Conservation (phyloP, 2,797 vertebrate genomes). For the Scyliorhinus canicula region DNA sequence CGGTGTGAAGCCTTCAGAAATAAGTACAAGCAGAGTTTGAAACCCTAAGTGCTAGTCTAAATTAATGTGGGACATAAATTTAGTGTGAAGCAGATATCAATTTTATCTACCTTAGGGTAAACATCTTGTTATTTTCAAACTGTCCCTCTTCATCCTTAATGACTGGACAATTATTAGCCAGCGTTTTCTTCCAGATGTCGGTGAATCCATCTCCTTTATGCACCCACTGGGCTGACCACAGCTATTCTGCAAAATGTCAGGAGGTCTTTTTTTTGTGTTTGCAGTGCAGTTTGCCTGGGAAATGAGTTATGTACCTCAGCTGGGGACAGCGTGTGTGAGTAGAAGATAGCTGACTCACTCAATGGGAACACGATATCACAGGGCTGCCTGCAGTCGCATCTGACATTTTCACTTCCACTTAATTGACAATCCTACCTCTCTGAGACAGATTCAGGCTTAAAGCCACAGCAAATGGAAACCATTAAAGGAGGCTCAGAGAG, state of each 20-base stretch:
- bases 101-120: background rate
- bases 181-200: background rate
- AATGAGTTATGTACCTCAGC: constrained; percentile 20
- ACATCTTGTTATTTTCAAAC: background rate
- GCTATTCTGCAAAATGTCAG: constrained; percentile 15
- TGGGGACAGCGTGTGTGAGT: background rate
- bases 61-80: background rate
- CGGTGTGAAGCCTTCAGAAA: background rate
- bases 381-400: constrained; percentile 43
- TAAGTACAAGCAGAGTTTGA: background rate
- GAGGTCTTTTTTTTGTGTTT: background rate
- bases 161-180: constrained; percentile 13
- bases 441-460: background rate
- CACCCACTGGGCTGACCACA: constrained; percentile 7
- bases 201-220: constrained; percentile 20
- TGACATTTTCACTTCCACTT: constrained; percentile 49
- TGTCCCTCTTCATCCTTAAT: background rate
- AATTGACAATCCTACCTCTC: constrained; percentile 49
- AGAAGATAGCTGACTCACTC: constrained; percentile 31
- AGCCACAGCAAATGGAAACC: constrained; percentile 13
- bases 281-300: background rate
- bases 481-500: background rate
- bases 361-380: constrained; percentile 35
- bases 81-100: background rate
- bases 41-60: background rate